Evolutionary conservation across 1,140 invertebrate genomes (phyloP).

Genomic region (Helicoverpa zea): DNA sequence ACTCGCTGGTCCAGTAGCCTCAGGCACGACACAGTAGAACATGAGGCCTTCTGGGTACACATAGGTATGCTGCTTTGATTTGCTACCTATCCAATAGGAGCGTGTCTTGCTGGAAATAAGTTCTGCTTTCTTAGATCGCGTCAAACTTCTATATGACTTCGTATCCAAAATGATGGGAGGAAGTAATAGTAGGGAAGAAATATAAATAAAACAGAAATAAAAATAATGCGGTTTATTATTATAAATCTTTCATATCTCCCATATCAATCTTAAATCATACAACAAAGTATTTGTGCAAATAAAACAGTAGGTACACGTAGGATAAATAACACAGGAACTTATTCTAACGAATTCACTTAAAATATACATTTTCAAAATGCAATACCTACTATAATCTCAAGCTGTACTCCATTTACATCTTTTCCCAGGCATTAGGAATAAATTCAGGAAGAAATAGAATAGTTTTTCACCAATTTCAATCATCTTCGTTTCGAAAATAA

Average conservation of each 20-base stretch:
- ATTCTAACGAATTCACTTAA: slow-evolving; percentile 29
- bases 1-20: no score
- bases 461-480: no score
- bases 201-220: slow-evolving; percentile 10
- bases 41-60: no score
- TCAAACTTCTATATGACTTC: no score
- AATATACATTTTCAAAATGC: not conserved
- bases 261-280: slow-evolving; percentile 21
- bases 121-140: no score
- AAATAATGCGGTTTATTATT: slow-evolving; percentile 46
- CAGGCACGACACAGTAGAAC: no score
- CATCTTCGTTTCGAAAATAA: no score
- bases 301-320: slow-evolving; percentile 26
- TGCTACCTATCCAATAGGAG: no score
- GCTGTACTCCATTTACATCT: not conserved
- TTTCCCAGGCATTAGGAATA: not conserved
- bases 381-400: slow-evolving; percentile 4
- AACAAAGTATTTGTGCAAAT: slow-evolving; percentile 47
- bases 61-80: no score
- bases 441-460: not conserved
- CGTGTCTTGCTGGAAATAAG: no score
- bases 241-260: not conserved
- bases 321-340: slow-evolving; percentile 38
- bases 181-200: not conserved
- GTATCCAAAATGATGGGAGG: no score